phyloP scores from a whole-genome alignment of 2,888 invertebrate species.

The Carcina quercana region DNA sequence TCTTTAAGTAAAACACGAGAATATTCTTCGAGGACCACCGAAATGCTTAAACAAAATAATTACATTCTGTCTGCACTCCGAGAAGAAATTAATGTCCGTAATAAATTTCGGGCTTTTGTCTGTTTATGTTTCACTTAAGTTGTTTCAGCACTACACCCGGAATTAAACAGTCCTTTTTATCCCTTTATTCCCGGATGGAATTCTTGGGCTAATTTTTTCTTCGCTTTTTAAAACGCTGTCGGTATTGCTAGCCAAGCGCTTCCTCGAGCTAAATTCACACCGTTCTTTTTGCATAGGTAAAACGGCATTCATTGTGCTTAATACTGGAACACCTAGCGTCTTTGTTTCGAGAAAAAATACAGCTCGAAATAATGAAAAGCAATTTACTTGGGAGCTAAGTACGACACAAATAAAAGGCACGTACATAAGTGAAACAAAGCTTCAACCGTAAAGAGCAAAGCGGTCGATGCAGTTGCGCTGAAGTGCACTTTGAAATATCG shows the following conservation, averaged over 20 bases:
- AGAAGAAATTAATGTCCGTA: slow-evolving; percentile 40
- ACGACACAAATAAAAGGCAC: slow-evolving; percentile 1
- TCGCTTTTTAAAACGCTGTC: neutral
- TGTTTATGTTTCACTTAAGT: slow-evolving; percentile 40
- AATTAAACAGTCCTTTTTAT: slow-evolving; percentile 21
- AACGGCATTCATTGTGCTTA: too few species aligned
- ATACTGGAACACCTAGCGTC: too few species aligned
- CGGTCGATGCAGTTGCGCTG: slow-evolving; percentile 8
- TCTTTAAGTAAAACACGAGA: slow-evolving; percentile 1
- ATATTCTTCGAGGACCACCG: slow-evolving; percentile 15
- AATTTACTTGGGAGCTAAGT: neutral
- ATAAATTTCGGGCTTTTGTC: slow-evolving; percentile 44
- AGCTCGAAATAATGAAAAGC: neutral
- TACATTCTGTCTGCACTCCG: slow-evolving; percentile 29
- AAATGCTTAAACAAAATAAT: slow-evolving; percentile 28
- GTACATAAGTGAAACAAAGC: slow-evolving; percentile 7
- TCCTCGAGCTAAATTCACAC: too few species aligned
- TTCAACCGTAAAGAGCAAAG: slow-evolving; percentile 9
- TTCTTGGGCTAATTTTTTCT: slow-evolving; percentile 3
- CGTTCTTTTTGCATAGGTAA: too few species aligned
- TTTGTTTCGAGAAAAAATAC: too few species aligned
- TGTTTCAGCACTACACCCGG: slow-evolving; percentile 24
- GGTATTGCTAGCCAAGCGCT: neutral
- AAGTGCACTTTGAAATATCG: slow-evolving; percentile 8
- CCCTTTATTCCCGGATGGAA: slow-evolving; percentile 13